Conservation (phyloP, 2,113 vertebrate genomes). For the Zapornia atra region DNA sequence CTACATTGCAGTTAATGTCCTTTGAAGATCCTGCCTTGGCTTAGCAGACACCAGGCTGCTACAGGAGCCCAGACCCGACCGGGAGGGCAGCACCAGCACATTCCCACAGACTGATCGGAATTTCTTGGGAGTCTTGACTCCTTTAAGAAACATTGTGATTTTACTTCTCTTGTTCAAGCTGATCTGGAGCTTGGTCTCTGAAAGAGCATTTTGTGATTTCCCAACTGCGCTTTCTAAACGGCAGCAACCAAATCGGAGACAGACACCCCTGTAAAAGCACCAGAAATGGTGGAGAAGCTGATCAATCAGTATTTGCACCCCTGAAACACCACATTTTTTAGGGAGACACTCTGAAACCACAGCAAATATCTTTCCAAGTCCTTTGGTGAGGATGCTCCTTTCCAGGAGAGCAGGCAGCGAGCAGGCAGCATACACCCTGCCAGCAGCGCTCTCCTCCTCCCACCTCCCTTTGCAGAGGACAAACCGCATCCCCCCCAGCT, state of each 20-base stretch:
- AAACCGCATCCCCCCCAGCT: background rate
- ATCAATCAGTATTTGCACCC: background rate
- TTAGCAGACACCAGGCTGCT: background rate
- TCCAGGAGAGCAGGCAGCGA: background rate
- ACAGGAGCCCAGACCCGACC: background rate
- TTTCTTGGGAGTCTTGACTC: background rate
- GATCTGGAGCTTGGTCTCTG: background rate
- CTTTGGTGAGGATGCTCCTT: background rate
- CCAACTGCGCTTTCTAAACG: background rate
- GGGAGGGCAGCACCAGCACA: fast-evolving
- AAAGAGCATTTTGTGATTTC: background rate
- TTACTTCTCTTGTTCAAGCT: background rate
- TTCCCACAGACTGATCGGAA: background rate
- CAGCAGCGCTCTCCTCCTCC: background rate
- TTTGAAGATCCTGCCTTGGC: background rate
- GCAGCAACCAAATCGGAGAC: background rate
- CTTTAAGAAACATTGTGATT: background rate
- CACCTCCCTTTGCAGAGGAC: background rate
- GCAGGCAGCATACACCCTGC: background rate
- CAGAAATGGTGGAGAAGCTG: background rate
- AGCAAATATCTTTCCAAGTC: background rate
- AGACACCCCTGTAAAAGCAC: background rate
- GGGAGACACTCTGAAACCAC: background rate
- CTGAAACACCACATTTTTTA: background rate
- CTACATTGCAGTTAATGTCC: background rate